These are phyloP conservation scores for Morbakka virulenta DNA, from an alignment of 30 jellyfish, hydroid and myxozoan genomes.

Conservation along the genomic window DNA sequence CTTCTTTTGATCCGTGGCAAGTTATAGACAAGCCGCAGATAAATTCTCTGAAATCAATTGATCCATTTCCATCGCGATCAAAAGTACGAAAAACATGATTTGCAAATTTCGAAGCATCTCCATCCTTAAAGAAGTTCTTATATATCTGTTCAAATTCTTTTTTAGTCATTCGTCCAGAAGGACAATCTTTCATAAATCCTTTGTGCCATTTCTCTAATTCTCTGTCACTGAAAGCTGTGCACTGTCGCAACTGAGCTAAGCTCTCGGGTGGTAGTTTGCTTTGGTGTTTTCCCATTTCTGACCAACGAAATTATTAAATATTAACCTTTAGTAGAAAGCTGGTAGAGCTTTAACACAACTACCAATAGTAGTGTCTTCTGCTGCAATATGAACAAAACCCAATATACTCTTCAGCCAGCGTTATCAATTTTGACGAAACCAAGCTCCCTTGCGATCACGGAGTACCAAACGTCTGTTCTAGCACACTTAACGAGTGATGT, in stretches of 20 bases:
- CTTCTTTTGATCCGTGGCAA: slow-evolving; percentile 99
- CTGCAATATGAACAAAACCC: too few species aligned
- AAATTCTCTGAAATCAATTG: slow-evolving; percentile 95
- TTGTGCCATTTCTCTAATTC: slow-evolving; percentile 96
- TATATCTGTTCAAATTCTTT: slow-evolving; percentile 95
- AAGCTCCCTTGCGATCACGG: not conserved
- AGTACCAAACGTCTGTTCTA: not conserved
- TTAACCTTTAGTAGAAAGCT: too few species aligned
- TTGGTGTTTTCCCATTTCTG: slow-evolving; percentile 98
- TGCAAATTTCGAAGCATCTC: slow-evolving; percentile 98
- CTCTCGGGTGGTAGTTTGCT: slow-evolving; percentile 96
- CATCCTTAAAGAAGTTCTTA: slow-evolving; percentile 94
- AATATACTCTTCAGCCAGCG: too few species aligned
- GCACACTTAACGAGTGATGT: not conserved
- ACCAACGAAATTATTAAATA: too few species aligned
- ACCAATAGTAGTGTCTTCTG: too few species aligned
- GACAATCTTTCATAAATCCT: slow-evolving; percentile 99
- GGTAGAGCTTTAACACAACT: too few species aligned
- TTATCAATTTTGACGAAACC: too few species aligned
- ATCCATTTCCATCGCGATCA: slow-evolving; percentile 96
- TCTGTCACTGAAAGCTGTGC: slow-evolving; percentile 96
- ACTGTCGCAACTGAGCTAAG: slow-evolving; percentile 88
- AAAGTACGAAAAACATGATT: slow-evolving; percentile 98
- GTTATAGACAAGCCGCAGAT: slow-evolving; percentile 97
- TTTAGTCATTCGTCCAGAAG: slow-evolving; percentile 94